Percentiles rank a stretch among this genome's conserved stretches.
Conservation (phyloP, 1,140 invertebrate genomes). For the Physella acuta region DNA sequence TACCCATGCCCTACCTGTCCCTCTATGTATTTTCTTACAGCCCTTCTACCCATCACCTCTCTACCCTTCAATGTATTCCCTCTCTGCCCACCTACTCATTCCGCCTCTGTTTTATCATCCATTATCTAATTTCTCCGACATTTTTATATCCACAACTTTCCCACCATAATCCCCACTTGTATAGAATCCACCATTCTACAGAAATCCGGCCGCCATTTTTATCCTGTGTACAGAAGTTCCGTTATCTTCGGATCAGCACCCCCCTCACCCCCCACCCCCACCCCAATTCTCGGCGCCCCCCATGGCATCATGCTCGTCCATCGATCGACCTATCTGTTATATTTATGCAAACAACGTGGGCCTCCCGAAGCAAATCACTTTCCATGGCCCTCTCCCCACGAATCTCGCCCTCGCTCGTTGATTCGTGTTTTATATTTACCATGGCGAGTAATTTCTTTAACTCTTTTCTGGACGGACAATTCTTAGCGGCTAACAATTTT, state of each 20-base stretch:
- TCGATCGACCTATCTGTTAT: background rate
- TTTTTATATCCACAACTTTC: background rate
- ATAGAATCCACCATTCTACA: no score
- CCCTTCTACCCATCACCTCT: background rate
- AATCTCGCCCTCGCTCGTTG: background rate
- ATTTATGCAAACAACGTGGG: background rate
- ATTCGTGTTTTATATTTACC: background rate
- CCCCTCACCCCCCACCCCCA: background rate
- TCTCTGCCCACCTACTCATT: background rate
- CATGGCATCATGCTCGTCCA: background rate
- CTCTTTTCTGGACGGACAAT: no score
- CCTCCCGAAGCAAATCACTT: background rate
- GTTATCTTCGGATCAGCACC: background rate
- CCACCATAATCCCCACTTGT: background rate
- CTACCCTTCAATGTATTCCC: background rate
- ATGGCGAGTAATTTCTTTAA: background rate
- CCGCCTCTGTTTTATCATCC: background rate
- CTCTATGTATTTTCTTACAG: background rate
- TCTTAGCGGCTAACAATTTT: no score
- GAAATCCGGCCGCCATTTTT: background rate
- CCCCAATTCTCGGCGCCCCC: background rate
- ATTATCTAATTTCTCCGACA: background rate
- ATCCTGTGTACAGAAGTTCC: background rate
- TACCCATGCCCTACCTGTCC: background rate
- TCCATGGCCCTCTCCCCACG: background rate